These are phyloP conservation scores for Venturia canescens DNA, from an alignment of 1,140 invertebrate species.

Conservation along the genomic window DNA sequence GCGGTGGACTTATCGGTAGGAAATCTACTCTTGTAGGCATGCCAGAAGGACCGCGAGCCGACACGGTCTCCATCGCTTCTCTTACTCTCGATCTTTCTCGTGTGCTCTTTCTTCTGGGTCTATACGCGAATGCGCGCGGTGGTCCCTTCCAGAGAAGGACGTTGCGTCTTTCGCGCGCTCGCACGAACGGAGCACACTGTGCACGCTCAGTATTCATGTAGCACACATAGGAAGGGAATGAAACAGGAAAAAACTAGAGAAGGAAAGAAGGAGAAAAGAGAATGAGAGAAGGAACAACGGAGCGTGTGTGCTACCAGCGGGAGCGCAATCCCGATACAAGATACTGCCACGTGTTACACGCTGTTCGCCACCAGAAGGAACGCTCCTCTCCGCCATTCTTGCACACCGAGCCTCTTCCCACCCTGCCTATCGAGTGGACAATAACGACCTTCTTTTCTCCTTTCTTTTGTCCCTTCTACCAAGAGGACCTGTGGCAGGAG, in stretches of 20 bases:
- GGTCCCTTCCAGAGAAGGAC: conserved; percentile 48
- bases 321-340: conserved; percentile 74
- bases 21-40: conserved; percentile 75
- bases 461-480: conserved; percentile 42
- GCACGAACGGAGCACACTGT: conserved; percentile 54
- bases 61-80: conserved; percentile 49
- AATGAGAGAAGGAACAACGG: conserved; percentile 55
- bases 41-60: conserved; percentile 57
- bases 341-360: conserved; percentile 77
- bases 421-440: conserved; percentile 28
- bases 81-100: conserved; percentile 30
- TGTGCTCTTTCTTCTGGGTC: conserved; percentile 34
- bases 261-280: conserved; percentile 63
- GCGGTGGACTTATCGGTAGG: conserved; percentile 72
- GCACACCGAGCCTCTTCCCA: conserved; percentile 45
- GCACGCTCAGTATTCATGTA: conserved; percentile 18
- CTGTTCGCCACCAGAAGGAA: conserved; percentile 76
- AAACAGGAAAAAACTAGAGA: conserved; percentile 21
- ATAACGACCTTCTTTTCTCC: conserved; percentile 55
- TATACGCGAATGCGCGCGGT: conserved; percentile 52
- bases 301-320: conserved; percentile 70
- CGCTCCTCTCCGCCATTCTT: conserved; percentile 66
- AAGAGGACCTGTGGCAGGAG: conserved; percentile 2
- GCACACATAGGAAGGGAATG: conserved; percentile 2
- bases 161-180: conserved; percentile 43